phyloP scores from a whole-genome alignment of 2,113 vertebrate species.

The Callionymus lyra region DNA sequence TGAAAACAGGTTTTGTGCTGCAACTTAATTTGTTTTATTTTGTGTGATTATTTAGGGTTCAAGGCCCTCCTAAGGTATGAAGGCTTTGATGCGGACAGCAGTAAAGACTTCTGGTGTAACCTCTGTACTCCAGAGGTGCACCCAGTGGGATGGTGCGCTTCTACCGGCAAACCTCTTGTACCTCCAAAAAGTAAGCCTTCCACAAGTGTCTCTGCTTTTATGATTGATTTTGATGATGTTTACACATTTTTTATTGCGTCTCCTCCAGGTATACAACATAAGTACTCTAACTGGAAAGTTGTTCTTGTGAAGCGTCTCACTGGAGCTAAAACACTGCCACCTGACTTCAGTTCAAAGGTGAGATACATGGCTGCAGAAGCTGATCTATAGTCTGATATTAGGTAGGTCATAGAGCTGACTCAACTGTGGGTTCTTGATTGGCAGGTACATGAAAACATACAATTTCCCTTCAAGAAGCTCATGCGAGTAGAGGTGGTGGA shows the following conservation, averaged over 20 bases:
- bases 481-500: conserved; percentile 98
- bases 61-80: conserved; percentile 91
- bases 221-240: neutral
- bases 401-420: neutral
- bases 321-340: conserved; percentile 97
- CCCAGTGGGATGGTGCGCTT: conserved; percentile 96
- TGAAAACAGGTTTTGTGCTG: no score
- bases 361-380: conserved; percentile 16
- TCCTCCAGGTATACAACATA: conserved; percentile 86
- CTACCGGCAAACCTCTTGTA: conserved; percentile 90
- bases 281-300: conserved; percentile 97
- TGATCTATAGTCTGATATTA: neutral
- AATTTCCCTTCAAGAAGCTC: conserved; percentile 91
- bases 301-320: conserved; percentile 98
- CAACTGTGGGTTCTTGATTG: neutral
- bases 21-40: neutral
- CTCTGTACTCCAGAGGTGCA: conserved; percentile 88
- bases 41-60: conserved; percentile 72
- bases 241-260: neutral
- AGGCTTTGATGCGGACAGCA: conserved; percentile 91
- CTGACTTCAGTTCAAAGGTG: conserved; percentile 91
- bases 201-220: neutral
- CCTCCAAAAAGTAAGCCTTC: conserved; percentile 80
- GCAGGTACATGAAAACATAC: conserved; percentile 89
- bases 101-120: conserved; percentile 93